These are phyloP conservation scores for Sinocyclocheilus grahami DNA, from an alignment of 2,113 vertebrate genomes.

Conservation along the genomic window DNA sequence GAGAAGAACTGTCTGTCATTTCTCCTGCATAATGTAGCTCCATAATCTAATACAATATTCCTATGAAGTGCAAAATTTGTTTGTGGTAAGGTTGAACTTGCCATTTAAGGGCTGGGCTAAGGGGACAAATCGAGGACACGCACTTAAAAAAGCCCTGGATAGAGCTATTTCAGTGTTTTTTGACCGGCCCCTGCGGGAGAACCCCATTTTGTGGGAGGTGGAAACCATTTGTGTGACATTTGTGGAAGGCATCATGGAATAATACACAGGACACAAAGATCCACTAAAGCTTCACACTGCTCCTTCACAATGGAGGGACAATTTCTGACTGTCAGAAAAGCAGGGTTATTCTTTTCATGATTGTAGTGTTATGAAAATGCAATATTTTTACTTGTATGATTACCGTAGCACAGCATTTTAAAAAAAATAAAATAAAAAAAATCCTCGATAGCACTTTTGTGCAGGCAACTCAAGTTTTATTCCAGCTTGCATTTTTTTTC, in stretches of 20 bases:
- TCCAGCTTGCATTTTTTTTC: not conserved
- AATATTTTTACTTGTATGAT: not conserved
- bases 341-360: not conserved
- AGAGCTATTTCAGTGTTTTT: conserved; percentile 14
- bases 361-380: not conserved
- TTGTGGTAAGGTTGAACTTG: not conserved
- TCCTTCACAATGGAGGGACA: not conserved
- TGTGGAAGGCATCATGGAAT: conserved; percentile 3
- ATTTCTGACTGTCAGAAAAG: not conserved
- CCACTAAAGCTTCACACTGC: not conserved
- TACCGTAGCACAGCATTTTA: not conserved
- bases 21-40: not conserved
- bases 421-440: too few relatives aligned
- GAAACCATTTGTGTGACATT: conserved; percentile 24
- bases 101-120: conserved; percentile 1
- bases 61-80: not conserved
- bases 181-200: not conserved
- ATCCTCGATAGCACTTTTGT: not conserved
- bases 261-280: not conserved
- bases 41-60: conserved; percentile 2
- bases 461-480: not conserved
- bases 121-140: conserved; percentile 6
- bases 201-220: conserved; percentile 8
- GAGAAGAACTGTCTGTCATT: not conserved
- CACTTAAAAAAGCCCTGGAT: conserved; percentile 10